Conservation (phyloP, 2,113 vertebrate genomes). For the Ophthalmolycus amberensis region DNA sequence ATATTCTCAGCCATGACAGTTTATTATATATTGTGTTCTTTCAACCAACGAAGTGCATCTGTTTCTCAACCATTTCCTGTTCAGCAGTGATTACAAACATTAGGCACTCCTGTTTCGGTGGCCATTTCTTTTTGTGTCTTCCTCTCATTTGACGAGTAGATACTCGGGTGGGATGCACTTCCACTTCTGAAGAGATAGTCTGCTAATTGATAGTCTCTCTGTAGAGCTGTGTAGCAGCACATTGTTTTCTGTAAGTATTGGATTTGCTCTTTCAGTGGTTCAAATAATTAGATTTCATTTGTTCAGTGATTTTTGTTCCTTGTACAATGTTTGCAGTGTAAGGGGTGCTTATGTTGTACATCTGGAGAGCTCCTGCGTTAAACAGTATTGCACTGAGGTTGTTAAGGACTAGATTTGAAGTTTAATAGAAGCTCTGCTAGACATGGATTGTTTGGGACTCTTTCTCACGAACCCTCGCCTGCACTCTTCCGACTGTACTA, state of each 20-base stretch:
- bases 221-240: conserved; percentile 21
- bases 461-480: conserved; percentile 13
- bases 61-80: conserved; percentile 22
- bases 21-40: conserved; percentile 5
- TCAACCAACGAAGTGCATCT: conserved; percentile 10
- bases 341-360: conserved; percentile 19
- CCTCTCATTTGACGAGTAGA: conserved; percentile 40
- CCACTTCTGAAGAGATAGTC: conserved; percentile 18
- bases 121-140: conserved; percentile 5
- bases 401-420: conserved; percentile 10
- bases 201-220: conserved; percentile 35
- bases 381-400: not conserved
- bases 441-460: not conserved
- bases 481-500: conserved; percentile 3
- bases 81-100: conserved; percentile 32
- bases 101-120: not conserved
- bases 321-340: conserved; percentile 34
- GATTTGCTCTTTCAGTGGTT: conserved; percentile 44
- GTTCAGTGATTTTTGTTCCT: conserved; percentile 39
- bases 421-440: conserved; percentile 21
- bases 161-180: not conserved
- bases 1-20: conserved; percentile 14
- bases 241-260: conserved; percentile 34
- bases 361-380: conserved; percentile 21
- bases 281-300: conserved; percentile 57